phyloP scores from a whole-genome alignment of 2,888 invertebrate genomes.

The Stenodera caucasica region DNA sequence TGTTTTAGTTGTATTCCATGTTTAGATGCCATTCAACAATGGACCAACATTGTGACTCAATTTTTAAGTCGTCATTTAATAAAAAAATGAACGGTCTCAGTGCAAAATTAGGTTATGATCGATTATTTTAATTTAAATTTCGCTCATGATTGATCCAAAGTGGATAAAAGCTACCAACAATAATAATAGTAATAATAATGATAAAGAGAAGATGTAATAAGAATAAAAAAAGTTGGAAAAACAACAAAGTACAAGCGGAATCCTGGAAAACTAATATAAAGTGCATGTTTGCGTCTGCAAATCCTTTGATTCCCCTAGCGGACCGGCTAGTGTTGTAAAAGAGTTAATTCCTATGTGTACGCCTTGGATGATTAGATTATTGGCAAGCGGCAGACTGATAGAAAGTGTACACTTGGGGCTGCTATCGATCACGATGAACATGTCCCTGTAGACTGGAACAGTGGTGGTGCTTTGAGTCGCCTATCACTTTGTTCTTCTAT shows the following conservation, averaged over 20 bases:
- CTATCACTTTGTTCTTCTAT: conserved; percentile 22
- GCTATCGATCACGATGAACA: conserved; percentile 42
- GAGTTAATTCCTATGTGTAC: conserved; percentile 38
- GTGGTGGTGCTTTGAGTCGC: conserved; percentile 11
- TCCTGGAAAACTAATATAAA: conserved; percentile 27
- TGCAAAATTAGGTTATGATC: too few species aligned
- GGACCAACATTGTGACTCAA: too few species aligned
- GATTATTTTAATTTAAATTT: too few species aligned
- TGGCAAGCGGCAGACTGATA: conserved; percentile 43
- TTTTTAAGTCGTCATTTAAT: too few species aligned
- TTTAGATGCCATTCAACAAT: too few species aligned
- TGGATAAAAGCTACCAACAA: too few species aligned
- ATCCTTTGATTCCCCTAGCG: conserved; percentile 37
- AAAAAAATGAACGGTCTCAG: too few species aligned
- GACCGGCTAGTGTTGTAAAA: conserved; percentile 28
- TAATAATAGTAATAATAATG: background rate
- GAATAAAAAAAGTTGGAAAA: conserved; percentile 6
- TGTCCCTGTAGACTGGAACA: conserved; percentile 26
- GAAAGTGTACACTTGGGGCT: conserved; percentile 45
- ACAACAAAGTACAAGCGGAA: conserved; percentile 5
- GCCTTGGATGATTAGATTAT: conserved; percentile 45
- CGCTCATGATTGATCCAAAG: too few species aligned
- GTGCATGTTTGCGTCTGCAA: conserved; percentile 34
- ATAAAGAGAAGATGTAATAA: conserved; percentile 7
- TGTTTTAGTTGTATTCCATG: conserved; percentile 19